Percentiles rank a stretch among this genome's conserved stretches.
Conservation (phyloP, 2,797 vertebrate species). For the Nothura maculosa region DNA sequence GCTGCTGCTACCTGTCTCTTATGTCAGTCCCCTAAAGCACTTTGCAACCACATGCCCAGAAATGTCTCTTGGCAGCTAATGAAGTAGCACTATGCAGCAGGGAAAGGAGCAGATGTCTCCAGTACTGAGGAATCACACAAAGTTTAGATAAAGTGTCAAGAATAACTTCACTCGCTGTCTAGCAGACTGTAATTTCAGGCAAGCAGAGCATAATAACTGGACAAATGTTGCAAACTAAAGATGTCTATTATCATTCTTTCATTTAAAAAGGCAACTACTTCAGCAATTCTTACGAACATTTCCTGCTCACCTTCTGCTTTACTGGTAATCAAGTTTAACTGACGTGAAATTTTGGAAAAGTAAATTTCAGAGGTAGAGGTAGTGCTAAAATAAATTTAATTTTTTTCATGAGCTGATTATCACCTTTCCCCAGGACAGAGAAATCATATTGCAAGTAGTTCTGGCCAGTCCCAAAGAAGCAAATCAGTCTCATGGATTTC, state of each 20-base stretch:
- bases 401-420: not conserved
- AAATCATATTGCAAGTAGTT: not conserved
- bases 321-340: not conserved
- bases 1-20: not conserved
- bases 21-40: not conserved
- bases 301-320: not conserved
- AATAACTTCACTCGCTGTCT: constrained; percentile 16
- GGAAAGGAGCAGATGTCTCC: constrained; percentile 30
- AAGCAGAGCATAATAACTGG: constrained; percentile 11
- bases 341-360: not conserved
- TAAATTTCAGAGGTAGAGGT: not conserved
- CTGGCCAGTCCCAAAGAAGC: not conserved
- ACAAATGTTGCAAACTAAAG: not conserved
- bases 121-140: not conserved
- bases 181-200: constrained; percentile 1
- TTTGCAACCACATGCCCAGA: not conserved
- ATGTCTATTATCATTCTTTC: not conserved
- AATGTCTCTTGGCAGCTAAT: not conserved
- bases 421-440: not conserved
- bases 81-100: not conserved
- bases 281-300: not conserved
- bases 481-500: not conserved
- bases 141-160: constrained; percentile 24
- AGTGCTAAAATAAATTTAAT: not conserved
- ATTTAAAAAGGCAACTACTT: constrained; percentile 5